Evolutionary conservation across 2,113 vertebrate species (phyloP), one percentile per base, ranked within the genome.

Genomic region (Anthoscopus minutus): DNA sequence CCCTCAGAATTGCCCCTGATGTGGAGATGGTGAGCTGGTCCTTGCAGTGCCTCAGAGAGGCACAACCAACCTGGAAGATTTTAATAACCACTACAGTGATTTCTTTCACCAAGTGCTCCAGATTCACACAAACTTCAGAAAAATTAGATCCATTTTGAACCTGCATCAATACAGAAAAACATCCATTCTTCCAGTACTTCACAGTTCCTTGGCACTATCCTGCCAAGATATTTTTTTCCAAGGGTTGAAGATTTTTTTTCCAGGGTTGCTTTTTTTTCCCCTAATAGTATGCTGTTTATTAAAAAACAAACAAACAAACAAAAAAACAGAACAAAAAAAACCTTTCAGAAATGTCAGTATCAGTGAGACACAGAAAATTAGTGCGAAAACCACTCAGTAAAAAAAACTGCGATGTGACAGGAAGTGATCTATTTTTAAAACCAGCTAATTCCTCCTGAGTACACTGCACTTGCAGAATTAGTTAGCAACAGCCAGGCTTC

Each of bases 401-500:
- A 89, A 92, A 88, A 91, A 57, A 60, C 79, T 44, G 51, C 58
- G 54, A 80, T 71, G 58, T 70, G 78, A 72, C 19, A 38, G 78
- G 84, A 94, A 93, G 35, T 65, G 44, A 89, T 74, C 66, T 92
- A 81, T 95, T 95, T 95, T 89, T 94, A 88, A 93, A 90, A 91
- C 40, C 67, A 95, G n/a, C 53, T 82, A 92, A 79, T 79, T 94
- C 93, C 81, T 94, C 78, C 72, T 38, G 65, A 86, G 66, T 56
- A 60, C 7, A 1, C 45, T 2, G 7, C 40, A 4, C 72, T 70
- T 44, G 60, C 67, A 73, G 72, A 66, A 38, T 42, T 51, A 86
- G 81, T 73, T 57, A 87, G 73, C 38, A 56, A 37, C 61, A 57
- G 22, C 15, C 61, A 66, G 64, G 54, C 31, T 91, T 73, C 54